These are phyloP conservation scores for Enteromius anoplus DNA, from an alignment of 2,797 vertebrate genomes.

Conservation along the genomic window DNA sequence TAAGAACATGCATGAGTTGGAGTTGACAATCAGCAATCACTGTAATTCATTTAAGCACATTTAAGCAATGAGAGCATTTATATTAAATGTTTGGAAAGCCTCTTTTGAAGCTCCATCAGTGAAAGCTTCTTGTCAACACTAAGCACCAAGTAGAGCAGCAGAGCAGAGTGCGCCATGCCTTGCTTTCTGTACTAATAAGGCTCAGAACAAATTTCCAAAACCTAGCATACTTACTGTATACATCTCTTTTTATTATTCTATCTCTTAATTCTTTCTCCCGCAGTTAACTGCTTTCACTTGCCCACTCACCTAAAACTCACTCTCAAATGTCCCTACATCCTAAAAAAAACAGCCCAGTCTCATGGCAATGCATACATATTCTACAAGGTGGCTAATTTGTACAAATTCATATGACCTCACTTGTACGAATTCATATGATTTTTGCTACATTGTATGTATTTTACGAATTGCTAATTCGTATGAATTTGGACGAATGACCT, in stretches of 20 bases:
- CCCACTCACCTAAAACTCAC: conserved; percentile 34
- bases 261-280: conserved; percentile 23
- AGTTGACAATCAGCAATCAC: conserved; percentile 46
- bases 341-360: background rate
- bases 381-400: too few relatives aligned
- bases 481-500: too few relatives aligned
- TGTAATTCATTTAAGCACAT: background rate
- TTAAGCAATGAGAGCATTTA: background rate
- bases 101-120: conserved; percentile 15
- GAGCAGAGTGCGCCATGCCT: conserved; percentile 25
- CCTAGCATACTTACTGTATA: conserved; percentile 10
- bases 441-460: too few relatives aligned
- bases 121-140: conserved; percentile 46
- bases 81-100: background rate
- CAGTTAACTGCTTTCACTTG: conserved; percentile 12
- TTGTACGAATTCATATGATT: too few relatives aligned
- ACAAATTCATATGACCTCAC: too few relatives aligned
- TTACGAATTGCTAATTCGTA: too few relatives aligned
- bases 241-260: conserved; percentile 22
- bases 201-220: conserved; percentile 15
- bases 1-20: conserved; percentile 49
- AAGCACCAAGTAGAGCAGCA: conserved; percentile 22
- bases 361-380: too few relatives aligned
- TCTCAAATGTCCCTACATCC: conserved; percentile 29
- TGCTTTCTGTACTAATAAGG: conserved; percentile 29